Conservation (phyloP, 2,113 vertebrate species). For the Bostrychus sinensis region DNA sequence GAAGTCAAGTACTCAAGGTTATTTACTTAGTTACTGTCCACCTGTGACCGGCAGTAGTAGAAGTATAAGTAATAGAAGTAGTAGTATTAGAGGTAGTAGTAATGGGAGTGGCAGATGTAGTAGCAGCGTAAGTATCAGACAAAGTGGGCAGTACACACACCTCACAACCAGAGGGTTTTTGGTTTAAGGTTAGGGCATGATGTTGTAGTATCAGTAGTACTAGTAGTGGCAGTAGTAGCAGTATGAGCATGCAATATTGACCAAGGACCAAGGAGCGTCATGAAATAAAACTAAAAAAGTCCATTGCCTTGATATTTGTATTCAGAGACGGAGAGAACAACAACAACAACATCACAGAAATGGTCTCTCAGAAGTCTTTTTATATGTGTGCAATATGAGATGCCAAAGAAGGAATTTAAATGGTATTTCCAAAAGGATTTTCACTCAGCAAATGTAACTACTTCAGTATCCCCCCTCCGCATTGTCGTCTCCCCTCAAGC, state of each 20-base stretch:
- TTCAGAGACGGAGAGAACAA: constrained; percentile 19
- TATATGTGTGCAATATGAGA: constrained; percentile 22
- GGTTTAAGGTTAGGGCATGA: background rate
- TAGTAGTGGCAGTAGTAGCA: background rate
- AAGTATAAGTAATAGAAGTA: background rate
- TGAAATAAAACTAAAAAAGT: constrained; percentile 13
- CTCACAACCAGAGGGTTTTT: background rate
- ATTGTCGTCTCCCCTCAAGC: constrained; percentile 56
- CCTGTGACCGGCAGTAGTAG: too few species aligned
- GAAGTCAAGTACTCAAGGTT: too few species aligned
- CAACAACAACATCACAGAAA: background rate
- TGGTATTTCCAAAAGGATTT: constrained; percentile 50
- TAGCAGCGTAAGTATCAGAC: background rate
- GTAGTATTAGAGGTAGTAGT: background rate
- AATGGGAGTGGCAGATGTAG: background rate
- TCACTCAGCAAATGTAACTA: constrained; percentile 42
- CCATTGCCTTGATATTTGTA: constrained; percentile 26
- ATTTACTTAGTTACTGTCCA: too few species aligned
- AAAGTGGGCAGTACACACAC: background rate
- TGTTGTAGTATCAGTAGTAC: background rate
- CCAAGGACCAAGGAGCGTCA: constrained; percentile 9
- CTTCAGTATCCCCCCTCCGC: constrained; percentile 19
- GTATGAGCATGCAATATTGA: background rate
- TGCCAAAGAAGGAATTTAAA: constrained; percentile 50
- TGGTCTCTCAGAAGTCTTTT: background rate